Conservation (phyloP, 2,888 invertebrate genomes). For the Hyles lineata region DNA sequence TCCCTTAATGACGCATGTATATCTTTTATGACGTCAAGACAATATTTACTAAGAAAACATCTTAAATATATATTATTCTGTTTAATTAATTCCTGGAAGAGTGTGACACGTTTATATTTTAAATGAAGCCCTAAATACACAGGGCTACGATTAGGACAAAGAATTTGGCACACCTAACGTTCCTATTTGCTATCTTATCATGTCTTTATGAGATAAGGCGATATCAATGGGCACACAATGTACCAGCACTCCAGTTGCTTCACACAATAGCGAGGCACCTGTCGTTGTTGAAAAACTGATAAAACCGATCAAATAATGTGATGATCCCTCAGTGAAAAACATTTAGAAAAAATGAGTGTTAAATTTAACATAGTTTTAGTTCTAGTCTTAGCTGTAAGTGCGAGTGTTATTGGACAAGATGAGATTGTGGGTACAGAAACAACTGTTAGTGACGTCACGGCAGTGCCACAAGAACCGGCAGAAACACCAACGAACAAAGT, state of each 20-base stretch:
- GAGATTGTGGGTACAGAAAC: slow-evolving; percentile 57
- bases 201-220: slow-evolving; percentile 72
- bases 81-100: background rate
- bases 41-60: no score
- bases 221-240: slow-evolving; percentile 76
- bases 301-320: slow-evolving; percentile 65
- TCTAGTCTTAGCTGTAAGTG: slow-evolving; percentile 70
- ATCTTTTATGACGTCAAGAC: no score
- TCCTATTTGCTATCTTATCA: slow-evolving; percentile 83
- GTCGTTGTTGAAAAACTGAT: slow-evolving; percentile 64
- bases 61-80: background rate
- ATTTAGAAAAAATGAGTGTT: slow-evolving; percentile 67
- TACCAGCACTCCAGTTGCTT: slow-evolving; percentile 68
- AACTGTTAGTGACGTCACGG: slow-evolving; percentile 51
- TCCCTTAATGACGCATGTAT: no score
- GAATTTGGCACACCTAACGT: slow-evolving; percentile 84
- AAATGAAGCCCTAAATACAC: slow-evolving; percentile 45
- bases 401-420: slow-evolving; percentile 73
- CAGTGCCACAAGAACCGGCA: slow-evolving; percentile 28
- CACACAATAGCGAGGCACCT: slow-evolving; percentile 70
- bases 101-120: slow-evolving; percentile 4
- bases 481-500: slow-evolving; percentile 36
- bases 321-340: slow-evolving; percentile 56
- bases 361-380: slow-evolving; percentile 67
- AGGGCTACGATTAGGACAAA: slow-evolving; percentile 77